Evolutionary conservation across 2,797 vertebrate genomes (phyloP).

Genomic region (Danio choprae): DNA sequence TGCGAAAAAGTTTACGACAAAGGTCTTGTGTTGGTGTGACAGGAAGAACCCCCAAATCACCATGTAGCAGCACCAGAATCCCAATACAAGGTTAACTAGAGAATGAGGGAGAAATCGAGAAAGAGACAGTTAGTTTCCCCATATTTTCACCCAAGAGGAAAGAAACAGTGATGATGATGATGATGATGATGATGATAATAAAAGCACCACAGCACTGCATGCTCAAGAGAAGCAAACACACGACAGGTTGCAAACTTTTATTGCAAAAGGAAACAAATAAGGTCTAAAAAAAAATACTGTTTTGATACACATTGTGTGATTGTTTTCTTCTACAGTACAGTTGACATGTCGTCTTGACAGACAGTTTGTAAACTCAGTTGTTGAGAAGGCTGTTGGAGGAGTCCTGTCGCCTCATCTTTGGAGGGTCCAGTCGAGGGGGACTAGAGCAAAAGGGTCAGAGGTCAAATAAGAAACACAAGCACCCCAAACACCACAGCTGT

Average conservation of each 20-base stretch:
- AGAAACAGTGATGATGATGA: conserved; percentile 13
- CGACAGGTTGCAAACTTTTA: conserved; percentile 57
- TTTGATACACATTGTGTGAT: conserved; percentile 11
- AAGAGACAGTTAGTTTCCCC: conserved; percentile 61
- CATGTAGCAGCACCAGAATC: conserved; percentile 79
- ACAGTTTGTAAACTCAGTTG: conserved; percentile 64
- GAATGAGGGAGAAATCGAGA: conserved; percentile 66
- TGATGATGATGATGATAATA: no score
- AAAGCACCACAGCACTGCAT: conserved; percentile 35
- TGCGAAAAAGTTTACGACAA: conserved; percentile 46
- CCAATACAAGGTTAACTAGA: conserved; percentile 91
- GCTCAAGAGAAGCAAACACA: conserved; percentile 25
- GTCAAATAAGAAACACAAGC: conserved; percentile 51
- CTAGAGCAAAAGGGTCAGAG: conserved; percentile 68
- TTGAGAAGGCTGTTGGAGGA: conserved; percentile 66
- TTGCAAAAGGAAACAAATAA: conserved; percentile 58
- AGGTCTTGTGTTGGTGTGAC: conserved; percentile 78
- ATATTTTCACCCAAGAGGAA: conserved; percentile 38
- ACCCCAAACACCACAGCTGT: conserved; percentile 10
- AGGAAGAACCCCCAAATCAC: conserved; percentile 79
- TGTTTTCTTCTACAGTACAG: conserved; percentile 35
- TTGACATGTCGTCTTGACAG: conserved; percentile 17
- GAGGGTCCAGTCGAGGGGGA: conserved; percentile 72
- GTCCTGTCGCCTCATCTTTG: conserved; percentile 70
- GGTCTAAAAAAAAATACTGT: conserved; percentile 38